Conservation (phyloP, 2,113 vertebrate genomes). For the Mesitornis unicolor region DNA sequence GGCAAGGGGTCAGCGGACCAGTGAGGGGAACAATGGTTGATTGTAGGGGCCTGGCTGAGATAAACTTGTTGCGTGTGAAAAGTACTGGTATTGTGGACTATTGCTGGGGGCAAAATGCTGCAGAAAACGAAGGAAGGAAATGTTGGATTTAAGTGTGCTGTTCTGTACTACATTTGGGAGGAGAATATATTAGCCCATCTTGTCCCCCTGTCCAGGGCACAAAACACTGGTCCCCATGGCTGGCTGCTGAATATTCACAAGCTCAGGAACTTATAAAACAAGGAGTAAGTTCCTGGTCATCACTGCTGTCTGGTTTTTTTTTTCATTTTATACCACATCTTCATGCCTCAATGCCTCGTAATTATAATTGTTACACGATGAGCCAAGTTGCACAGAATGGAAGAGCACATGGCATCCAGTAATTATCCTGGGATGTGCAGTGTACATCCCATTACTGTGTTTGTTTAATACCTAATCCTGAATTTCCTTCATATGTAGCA, state of each 20-base stretch:
- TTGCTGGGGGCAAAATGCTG: not conserved
- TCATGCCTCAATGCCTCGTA: not conserved
- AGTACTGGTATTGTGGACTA: not conserved
- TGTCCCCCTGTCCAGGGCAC: rapidly evolving
- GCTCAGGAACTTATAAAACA: not conserved
- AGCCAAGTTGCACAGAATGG: not conserved
- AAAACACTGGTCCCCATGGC: not conserved
- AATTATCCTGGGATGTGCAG: not conserved
- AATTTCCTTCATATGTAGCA: not conserved
- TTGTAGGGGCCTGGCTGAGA: not conserved
- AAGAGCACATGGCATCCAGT: not conserved
- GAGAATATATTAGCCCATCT: not conserved
- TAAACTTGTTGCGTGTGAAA: not conserved
- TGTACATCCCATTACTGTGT: not conserved
- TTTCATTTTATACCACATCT: not conserved
- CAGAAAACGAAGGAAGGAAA: not conserved
- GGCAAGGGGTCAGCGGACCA: not conserved
- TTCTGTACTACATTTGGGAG: not conserved
- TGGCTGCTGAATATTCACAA: not conserved
- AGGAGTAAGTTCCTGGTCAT: not conserved
- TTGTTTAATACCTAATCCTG: not conserved
- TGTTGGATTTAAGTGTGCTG: not conserved
- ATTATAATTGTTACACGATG: not conserved
- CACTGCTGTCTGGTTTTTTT: not conserved
- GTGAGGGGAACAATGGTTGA: not conserved